Evolutionary conservation across 2,888 invertebrate species (phyloP).

Genomic region (Trissoscelio sp.): DNA sequence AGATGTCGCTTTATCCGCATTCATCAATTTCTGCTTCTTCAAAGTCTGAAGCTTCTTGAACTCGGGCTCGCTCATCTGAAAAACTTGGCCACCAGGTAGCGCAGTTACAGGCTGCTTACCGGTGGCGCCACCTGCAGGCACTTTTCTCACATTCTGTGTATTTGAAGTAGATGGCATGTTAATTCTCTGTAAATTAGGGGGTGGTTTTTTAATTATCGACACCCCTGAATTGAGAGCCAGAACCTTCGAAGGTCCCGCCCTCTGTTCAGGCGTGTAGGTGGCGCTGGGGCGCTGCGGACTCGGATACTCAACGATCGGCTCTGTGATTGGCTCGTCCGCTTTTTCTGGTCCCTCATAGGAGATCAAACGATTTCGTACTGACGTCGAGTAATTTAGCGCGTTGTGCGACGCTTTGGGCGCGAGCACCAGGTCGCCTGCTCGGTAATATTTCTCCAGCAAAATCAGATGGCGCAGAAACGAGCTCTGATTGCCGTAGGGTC

Average conservation of each 20-base stretch:
- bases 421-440: slow-evolving; percentile 90
- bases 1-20: slow-evolving; percentile 74
- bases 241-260: slow-evolving; percentile 71
- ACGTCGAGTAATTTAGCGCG: slow-evolving; percentile 91
- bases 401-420: slow-evolving; percentile 90
- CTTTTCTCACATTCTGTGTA: background rate
- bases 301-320: slow-evolving; percentile 72
- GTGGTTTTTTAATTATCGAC: slow-evolving; percentile 82
- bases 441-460: slow-evolving; percentile 89
- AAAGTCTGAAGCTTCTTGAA: slow-evolving; percentile 87
- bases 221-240: slow-evolving; percentile 80
- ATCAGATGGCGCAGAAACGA: slow-evolving; percentile 93
- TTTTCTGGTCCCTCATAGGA: slow-evolving; percentile 87
- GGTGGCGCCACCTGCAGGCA: slow-evolving; percentile 50
- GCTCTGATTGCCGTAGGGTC: slow-evolving; percentile 94
- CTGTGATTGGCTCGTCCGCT: slow-evolving; percentile 80
- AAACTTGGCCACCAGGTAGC: slow-evolving; percentile 89
- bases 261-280: slow-evolving; percentile 73
- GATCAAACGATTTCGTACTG: slow-evolving; percentile 90
- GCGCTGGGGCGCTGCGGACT: background rate
- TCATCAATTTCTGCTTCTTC: slow-evolving; percentile 84
- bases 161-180: slow-evolving; percentile 74
- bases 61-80: slow-evolving; percentile 91
- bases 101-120: slow-evolving; percentile 84
- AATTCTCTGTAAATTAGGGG: slow-evolving; percentile 80